phyloP scores from a whole-genome alignment of 2,113 vertebrate species.

The Cardinalis cardinalis region DNA sequence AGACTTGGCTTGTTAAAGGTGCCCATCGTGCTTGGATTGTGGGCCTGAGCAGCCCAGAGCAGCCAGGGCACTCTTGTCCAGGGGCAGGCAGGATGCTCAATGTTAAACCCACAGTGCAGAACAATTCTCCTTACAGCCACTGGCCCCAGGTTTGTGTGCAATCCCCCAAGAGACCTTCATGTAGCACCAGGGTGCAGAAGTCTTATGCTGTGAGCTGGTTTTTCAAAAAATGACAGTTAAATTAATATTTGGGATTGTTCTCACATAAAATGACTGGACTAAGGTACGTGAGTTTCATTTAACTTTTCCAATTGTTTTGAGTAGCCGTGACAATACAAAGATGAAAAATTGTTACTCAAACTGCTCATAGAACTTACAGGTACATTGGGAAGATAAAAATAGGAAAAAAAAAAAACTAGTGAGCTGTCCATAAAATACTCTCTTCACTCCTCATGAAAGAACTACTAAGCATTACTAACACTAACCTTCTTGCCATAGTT shows the following conservation, averaged over 20 bases:
- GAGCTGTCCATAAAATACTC: not conserved
- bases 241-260: not conserved
- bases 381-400: not conserved
- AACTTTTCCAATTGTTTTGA: not conserved
- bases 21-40: not conserved
- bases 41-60: not conserved
- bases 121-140: not conserved
- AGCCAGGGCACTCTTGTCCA: not conserved
- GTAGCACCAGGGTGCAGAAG: not conserved
- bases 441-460: not conserved
- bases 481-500: not conserved
- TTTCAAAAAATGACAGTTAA: not conserved
- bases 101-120: not conserved
- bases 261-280: not conserved
- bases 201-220: not conserved
- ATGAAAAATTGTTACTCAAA: not conserved
- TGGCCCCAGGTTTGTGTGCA: not conserved
- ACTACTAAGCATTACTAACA: not conserved
- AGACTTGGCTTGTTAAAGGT: not conserved
- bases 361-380: not conserved
- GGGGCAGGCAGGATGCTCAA: not conserved
- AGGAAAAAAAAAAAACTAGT: not conserved
- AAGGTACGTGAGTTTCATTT: not conserved
- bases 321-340: not conserved
- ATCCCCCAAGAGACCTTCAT: not conserved